Evolutionary conservation across 2,888 invertebrate species (phyloP).

Genomic region (Allolobophora icterica): DNA sequence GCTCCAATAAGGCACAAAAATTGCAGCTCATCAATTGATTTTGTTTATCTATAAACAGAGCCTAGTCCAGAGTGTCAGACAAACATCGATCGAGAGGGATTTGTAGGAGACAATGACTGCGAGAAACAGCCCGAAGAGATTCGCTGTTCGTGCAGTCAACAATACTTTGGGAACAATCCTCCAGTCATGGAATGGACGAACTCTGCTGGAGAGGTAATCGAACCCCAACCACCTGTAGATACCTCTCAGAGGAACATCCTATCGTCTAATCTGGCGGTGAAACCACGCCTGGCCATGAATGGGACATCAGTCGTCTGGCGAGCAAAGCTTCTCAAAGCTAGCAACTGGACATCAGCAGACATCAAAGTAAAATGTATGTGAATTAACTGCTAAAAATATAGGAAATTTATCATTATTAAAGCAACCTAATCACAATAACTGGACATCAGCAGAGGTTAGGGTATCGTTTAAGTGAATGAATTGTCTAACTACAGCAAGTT

Average conservation of each 20-base stretch:
- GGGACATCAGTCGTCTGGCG: not conserved
- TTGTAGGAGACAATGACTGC: not conserved
- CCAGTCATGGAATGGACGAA: conserved; percentile 2
- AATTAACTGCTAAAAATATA: too few species aligned
- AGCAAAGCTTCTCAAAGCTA: not conserved
- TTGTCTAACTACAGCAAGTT: too few species aligned
- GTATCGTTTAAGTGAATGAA: too few species aligned
- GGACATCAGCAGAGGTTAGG: too few species aligned
- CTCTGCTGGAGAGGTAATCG: not conserved
- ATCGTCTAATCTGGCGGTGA: not conserved
- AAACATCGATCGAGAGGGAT: not conserved
- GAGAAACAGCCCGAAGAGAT: not conserved
- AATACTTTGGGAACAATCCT: not conserved
- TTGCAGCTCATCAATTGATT: not conserved
- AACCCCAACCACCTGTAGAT: not conserved
- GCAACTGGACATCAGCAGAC: not conserved
- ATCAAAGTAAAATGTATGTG: not conserved
- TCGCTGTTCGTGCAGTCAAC: not conserved
- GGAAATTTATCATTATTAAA: too few species aligned
- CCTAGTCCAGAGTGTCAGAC: not conserved
- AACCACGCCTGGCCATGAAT: not conserved
- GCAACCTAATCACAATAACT: too few species aligned
- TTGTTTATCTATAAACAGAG: not conserved
- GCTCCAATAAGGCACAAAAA: not conserved
- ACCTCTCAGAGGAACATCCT: not conserved